Conservation (phyloP, 2,113 vertebrate species). For the Zootoca vivipara region DNA sequence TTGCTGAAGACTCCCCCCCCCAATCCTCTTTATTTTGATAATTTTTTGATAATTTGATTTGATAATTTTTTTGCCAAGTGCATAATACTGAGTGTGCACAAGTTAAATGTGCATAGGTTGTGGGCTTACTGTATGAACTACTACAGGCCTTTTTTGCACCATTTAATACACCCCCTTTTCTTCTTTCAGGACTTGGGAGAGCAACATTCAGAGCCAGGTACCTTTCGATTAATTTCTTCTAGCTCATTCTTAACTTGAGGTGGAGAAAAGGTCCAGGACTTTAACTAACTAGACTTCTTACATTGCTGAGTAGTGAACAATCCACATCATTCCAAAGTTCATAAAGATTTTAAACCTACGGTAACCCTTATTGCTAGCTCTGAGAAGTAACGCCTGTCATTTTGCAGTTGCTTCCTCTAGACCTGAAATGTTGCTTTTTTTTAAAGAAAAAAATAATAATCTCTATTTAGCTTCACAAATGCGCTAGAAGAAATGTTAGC, state of each 20-base stretch:
- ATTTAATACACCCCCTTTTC: constrained; percentile 38
- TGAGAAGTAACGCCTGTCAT: constrained; percentile 50
- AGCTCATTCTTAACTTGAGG: not conserved
- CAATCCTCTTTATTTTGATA: too few relatives aligned
- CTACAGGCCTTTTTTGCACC: not conserved
- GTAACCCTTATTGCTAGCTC: constrained; percentile 75
- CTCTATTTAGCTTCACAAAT: not conserved
- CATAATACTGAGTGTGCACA: too few relatives aligned
- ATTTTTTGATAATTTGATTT: too few relatives aligned
- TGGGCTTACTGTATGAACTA: too few relatives aligned
- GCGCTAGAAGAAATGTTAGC: constrained; percentile 32
- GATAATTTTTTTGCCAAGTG: too few relatives aligned
- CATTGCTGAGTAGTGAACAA: constrained; percentile 57
- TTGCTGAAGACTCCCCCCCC: too few relatives aligned
- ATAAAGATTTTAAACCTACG: constrained; percentile 80
- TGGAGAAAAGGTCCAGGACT: constrained; percentile 1
- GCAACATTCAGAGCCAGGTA: constrained; percentile 87
- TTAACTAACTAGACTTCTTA: constrained; percentile 25
- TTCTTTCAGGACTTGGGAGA: constrained; percentile 76
- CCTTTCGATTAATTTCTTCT: constrained; percentile 67
- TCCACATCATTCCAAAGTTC: constrained; percentile 67
- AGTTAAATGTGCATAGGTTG: not conserved
- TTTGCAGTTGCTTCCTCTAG: constrained; percentile 37
- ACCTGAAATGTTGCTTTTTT: not conserved
- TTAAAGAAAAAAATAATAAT: not conserved